Conservation (phyloP, 1,140 invertebrate species). For the Drosophila punjabiensis region DNA sequence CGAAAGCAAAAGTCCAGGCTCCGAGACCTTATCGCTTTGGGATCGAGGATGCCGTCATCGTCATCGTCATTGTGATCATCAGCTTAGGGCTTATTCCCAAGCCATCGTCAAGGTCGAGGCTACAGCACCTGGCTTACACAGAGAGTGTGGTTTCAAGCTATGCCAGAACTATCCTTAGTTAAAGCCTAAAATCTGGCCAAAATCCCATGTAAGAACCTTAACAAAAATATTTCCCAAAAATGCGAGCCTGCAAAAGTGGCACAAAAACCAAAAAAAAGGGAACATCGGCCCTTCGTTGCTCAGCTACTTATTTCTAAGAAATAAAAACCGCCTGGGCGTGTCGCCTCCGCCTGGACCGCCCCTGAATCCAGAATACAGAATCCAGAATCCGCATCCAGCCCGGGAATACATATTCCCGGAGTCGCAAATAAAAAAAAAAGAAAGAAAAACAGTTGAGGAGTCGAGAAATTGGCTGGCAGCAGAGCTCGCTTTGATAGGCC, state of each 20-base stretch:
- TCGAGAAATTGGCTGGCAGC: conserved; percentile 29
- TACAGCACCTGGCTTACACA: neutral
- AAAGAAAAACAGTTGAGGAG: neutral
- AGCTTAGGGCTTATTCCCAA: conserved; percentile 20
- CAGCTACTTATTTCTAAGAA: conserved; percentile 78
- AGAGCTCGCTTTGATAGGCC: conserved; percentile 54
- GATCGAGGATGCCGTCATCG: conserved; percentile 49
- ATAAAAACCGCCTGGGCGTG: conserved; percentile 81
- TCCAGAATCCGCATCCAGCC: conserved; percentile 3
- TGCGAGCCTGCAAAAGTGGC: conserved; percentile 29
- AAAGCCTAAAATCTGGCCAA: neutral
- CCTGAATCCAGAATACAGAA: conserved; percentile 37
- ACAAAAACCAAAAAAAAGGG: conserved; percentile 26
- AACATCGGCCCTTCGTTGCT: conserved; percentile 33
- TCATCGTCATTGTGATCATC: conserved; percentile 13
- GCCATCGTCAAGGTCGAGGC: conserved; percentile 23
- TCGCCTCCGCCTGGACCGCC: conserved; percentile 64
- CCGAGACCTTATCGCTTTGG: conserved; percentile 48
- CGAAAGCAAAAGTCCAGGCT: conserved; percentile 47
- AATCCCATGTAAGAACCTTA: neutral
- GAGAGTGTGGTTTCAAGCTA: no score
- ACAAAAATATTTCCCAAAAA: neutral
- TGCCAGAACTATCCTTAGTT: neutral
- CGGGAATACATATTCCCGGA: conserved; percentile 12
- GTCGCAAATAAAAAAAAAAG: neutral